Percentiles rank a stretch among this genome's conserved stretches.
Conservation (phyloP, 1,140 invertebrate species). For the Pogonognathellus flavescens region DNA sequence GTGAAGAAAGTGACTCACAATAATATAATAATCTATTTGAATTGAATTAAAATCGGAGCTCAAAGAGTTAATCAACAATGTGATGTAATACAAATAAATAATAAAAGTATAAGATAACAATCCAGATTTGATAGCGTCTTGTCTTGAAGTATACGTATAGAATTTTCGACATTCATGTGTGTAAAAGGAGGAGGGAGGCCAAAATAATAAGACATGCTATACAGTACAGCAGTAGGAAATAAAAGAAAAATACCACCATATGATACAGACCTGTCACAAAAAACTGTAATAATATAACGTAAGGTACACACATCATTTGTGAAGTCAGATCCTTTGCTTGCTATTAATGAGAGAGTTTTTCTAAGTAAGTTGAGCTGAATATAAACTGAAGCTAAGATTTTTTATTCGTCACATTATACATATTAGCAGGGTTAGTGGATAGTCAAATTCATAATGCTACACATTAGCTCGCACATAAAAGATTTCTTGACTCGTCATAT, state of each 20-base stretch:
- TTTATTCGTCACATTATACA: no score
- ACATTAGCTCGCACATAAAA: background rate
- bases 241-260: no score
- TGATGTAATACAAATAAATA: constrained; percentile 30
- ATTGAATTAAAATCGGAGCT: constrained; percentile 36
- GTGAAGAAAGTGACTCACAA: background rate
- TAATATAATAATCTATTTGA: constrained; percentile 4
- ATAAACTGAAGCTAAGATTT: background rate
- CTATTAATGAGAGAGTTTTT: constrained; percentile 47
- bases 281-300: background rate
- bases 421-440: no score
- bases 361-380: background rate
- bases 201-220: constrained; percentile 6
- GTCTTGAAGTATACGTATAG: background rate
- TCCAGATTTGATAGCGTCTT: constrained; percentile 4
- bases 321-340: background rate
- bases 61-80: constrained; percentile 34
- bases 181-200: background rate
- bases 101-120: constrained; percentile 38
- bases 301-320: background rate
- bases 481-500: constrained; percentile 22
- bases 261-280: no score
- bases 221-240: background rate
- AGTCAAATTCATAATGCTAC: background rate
- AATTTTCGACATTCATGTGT: background rate